Evolutionary conservation across 1,140 invertebrate genomes (phyloP).

Genomic region (Bursaphelenchus mucronatus): DNA sequence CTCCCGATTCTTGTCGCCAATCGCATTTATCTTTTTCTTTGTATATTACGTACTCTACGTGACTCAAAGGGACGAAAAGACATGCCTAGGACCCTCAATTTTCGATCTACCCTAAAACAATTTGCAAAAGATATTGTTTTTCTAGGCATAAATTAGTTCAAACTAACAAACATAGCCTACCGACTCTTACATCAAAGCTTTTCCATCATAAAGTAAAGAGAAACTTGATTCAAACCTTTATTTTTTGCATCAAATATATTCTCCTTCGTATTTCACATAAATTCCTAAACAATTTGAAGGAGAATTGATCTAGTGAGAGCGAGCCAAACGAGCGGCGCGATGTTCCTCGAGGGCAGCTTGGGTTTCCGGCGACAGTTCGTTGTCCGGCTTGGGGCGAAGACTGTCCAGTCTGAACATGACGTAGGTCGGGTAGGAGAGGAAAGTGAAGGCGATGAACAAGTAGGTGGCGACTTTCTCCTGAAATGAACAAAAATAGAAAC

Average conservation of each 20-base stretch:
- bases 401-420: conserved; percentile 33
- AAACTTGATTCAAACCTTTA: too few species aligned
- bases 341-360: conserved; percentile 21
- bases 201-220: too few species aligned
- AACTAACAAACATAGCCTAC: too few species aligned
- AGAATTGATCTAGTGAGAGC: not conserved
- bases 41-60: conserved; percentile 40
- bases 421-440: conserved; percentile 31
- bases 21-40: conserved; percentile 56
- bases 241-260: too few species aligned
- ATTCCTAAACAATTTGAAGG: too few species aligned
- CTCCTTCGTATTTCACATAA: too few species aligned
- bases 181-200: too few species aligned
- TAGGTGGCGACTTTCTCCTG: conserved; percentile 24
- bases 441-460: conserved; percentile 23
- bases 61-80: conserved; percentile 16
- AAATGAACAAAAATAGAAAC: conserved; percentile 20
- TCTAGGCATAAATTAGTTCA: too few species aligned
- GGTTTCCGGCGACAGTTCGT: conserved; percentile 30
- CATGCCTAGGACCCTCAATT: conserved; percentile 5
- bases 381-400: conserved; percentile 20
- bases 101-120: not conserved
- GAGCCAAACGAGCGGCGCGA: conserved; percentile 20
- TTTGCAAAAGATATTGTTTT: too few species aligned
- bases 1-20: conserved; percentile 51